Base-by-base conservation (phyloP, 2,888 invertebrate species). In the Macaria liturata region DNA sequence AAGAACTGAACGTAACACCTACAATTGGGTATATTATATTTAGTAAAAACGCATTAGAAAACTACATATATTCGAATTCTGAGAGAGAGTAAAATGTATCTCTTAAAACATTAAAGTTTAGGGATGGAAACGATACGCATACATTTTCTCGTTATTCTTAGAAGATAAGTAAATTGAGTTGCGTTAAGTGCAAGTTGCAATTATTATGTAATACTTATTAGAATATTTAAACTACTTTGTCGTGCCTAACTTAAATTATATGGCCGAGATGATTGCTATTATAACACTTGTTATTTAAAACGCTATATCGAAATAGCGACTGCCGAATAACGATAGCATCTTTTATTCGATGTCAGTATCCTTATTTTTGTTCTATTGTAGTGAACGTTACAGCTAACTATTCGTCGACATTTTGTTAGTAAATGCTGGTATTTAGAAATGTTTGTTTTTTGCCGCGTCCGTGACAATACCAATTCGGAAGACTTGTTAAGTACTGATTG, bases 391-490 rank as follows among this genome's bases (percentile, higher is more conserved):
- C 34, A 37, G 34, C 4, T 4, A 34, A 34, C 6, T 20, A 20
- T 20, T 20, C 20, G 20, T 20, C 20, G 20, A 42, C 9, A 9
- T 42, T 8, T 42, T 42, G n/a, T 42, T 42, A n/a, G 9, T 4
- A 42, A 4, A n/a, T 42, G 42, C 42, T 42, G 42, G 9, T 4
- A 4, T 42, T 42, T 42, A 42, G 9, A n/a, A 42, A 42, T 42
- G 9, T 42, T 42, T 5, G 42, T 9, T 42, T 42, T 42, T n/a
- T 3, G 8, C 62, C 66, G 72, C 61, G 71, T 71, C 74, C 73
- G 66, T 71, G 83, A 83, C 83, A 83, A 83, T 83, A 83, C 76
- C 70, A 64, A 67, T 69, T 74, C 67, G 54, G 73, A 76, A 81
- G 75, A 81, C 78, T 80, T 74, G 56, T 58, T 65, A 64, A 73